Evolutionary conservation across 2,113 vertebrate species (phyloP).

Genomic region (Perca flavescens): DNA sequence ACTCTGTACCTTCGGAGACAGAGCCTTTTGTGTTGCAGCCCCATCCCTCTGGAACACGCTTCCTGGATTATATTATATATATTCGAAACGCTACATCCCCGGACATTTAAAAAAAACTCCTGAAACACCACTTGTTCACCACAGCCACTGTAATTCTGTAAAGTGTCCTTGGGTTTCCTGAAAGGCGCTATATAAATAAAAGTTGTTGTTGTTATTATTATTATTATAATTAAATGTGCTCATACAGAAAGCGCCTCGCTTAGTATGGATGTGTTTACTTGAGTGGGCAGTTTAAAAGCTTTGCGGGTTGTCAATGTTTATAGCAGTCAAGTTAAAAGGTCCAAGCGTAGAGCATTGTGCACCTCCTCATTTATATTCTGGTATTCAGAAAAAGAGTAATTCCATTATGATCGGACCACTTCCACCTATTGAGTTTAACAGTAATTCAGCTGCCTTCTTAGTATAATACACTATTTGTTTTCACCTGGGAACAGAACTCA

Average conservation of each 20-base stretch:
- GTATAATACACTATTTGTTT: not conserved
- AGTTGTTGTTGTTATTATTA: too few species aligned
- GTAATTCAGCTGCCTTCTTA: slow-evolving; percentile 4
- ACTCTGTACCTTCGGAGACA: too few species aligned
- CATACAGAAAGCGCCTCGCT: not conserved
- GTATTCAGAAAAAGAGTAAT: slow-evolving; percentile 20
- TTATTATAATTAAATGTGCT: not conserved
- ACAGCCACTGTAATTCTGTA: too few species aligned
- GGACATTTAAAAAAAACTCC: too few species aligned
- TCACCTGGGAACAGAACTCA: not conserved
- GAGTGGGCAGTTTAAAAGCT: slow-evolving; percentile 10
- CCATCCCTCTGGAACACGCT: too few species aligned
- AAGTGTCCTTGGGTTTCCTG: too few species aligned
- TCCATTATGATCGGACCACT: slow-evolving; percentile 18
- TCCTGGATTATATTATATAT: too few species aligned
- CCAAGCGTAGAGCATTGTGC: not conserved
- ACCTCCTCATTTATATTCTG: slow-evolving; percentile 1
- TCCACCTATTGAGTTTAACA: slow-evolving; percentile 4
- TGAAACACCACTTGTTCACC: too few species aligned
- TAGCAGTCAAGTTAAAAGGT: not conserved
- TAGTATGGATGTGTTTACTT: not conserved
- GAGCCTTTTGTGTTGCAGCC: too few species aligned
- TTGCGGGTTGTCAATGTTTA: not conserved
- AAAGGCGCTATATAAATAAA: too few species aligned
- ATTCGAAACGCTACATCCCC: too few species aligned